These are phyloP conservation scores for Trachelipus rathkii DNA, from an alignment of 1,140 invertebrate genomes.

Conservation along the genomic window DNA sequence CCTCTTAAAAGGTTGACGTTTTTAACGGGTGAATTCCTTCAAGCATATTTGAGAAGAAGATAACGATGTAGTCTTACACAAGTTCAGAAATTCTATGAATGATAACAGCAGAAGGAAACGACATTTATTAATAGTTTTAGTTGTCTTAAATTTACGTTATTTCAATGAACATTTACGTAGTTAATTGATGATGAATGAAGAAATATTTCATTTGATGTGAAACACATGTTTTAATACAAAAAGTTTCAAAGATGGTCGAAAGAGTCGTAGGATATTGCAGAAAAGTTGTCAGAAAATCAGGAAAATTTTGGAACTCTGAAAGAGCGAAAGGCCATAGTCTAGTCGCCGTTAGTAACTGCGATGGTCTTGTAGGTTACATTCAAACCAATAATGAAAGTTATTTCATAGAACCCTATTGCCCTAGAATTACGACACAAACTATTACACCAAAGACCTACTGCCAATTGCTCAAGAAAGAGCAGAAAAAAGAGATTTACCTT, in stretches of 20 bases:
- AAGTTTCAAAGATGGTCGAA: constrained; percentile 33
- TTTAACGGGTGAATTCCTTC: no score
- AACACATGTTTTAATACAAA: constrained; percentile 30
- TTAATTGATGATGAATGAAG: constrained; percentile 42
- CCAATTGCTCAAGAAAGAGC: background rate
- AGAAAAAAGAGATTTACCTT: background rate
- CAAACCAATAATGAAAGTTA: constrained; percentile 40
- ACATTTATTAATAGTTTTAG: no score
- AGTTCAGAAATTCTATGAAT: background rate
- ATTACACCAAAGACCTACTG: background rate
- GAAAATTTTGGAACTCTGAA: constrained; percentile 39
- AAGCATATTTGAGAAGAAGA: no score
- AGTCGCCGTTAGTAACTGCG: constrained; percentile 43
- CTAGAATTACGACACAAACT: background rate
- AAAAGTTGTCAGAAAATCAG: no score
- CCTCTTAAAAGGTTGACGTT: no score
- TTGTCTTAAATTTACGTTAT: no score
- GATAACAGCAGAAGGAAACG: background rate
- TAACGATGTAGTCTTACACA: no score
- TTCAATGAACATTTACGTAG: constrained; percentile 37
- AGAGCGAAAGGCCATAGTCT: constrained; percentile 27
- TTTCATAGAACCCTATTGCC: constrained; percentile 41
- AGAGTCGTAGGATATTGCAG: constrained; percentile 28
- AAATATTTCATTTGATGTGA: background rate
- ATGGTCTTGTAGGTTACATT: constrained; percentile 39